Conservation (phyloP, 2,797 vertebrate species). For the Merluccius polli region DNA sequence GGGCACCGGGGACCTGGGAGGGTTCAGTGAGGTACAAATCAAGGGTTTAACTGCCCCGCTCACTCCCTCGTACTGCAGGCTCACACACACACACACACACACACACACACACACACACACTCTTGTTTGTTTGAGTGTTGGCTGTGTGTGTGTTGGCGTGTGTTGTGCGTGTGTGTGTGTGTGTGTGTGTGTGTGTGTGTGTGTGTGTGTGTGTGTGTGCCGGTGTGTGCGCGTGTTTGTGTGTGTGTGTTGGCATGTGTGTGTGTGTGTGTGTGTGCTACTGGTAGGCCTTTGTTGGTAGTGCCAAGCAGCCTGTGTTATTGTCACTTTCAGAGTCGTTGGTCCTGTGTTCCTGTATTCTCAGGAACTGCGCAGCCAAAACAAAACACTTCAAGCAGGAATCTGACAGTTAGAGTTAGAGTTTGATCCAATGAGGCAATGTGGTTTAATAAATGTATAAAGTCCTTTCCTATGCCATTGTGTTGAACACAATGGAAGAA, state of each 20-base stretch:
- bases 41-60: constrained; percentile 71
- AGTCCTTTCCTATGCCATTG: background rate
- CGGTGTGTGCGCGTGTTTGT: background rate
- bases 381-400: too few species aligned
- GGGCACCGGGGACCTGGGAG: constrained; percentile 66
- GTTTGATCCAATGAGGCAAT: background rate
- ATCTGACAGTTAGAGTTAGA: too few species aligned
- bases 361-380: background rate
- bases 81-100: constrained; percentile 14
- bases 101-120: background rate
- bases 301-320: background rate
- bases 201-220: background rate
- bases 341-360: background rate
- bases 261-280: background rate
- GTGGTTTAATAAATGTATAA: background rate
- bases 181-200: too few species aligned
- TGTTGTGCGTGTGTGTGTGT: too few species aligned
- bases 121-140: background rate
- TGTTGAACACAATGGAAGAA: too few species aligned
- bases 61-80: constrained; percentile 45
- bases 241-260: background rate
- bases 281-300: too few species aligned
- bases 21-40: constrained; percentile 76
- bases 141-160: background rate
- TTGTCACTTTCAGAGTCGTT: background rate